phyloP scores from a whole-genome alignment of 1,140 invertebrate genomes.

The Brachionus calyciflorus region DNA sequence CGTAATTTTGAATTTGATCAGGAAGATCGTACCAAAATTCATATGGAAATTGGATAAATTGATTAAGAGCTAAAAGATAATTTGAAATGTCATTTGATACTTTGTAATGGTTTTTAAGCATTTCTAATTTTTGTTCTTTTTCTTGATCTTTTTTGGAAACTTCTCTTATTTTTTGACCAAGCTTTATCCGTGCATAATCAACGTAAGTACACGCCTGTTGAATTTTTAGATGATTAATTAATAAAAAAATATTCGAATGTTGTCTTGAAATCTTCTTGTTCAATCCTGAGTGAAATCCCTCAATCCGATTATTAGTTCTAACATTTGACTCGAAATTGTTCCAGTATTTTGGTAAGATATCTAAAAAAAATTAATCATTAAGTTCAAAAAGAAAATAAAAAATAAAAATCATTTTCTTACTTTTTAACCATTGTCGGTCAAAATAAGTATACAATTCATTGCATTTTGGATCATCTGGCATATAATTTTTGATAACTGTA shows the following conservation, averaged over 20 bases:
- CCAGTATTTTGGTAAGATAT: neutral
- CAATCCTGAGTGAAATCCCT: neutral
- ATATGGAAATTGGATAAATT: neutral
- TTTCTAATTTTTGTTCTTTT: neutral
- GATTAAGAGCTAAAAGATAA: neutral
- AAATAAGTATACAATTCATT: neutral
- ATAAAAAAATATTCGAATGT: neutral
- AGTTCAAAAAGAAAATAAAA: too few species aligned
- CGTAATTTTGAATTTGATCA: neutral
- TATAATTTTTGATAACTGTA: neutral
- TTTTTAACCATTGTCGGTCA: neutral
- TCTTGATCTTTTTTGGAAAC: neutral
- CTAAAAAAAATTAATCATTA: too few species aligned
- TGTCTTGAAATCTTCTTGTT: constrained; percentile 1
- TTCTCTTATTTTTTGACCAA: neutral
- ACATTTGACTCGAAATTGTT: neutral
- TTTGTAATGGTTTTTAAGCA: neutral
- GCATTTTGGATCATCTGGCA: constrained; percentile 12
- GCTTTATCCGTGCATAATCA: neutral
- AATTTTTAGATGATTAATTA: neutral
- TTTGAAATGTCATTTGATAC: neutral
- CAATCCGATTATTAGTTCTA: constrained; percentile 3
- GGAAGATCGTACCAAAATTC: neutral
- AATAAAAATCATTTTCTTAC: too few species aligned
- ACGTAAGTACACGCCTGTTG: neutral